Evolutionary conservation across 2,888 invertebrate species (phyloP), one percentile per base, ranked within the genome.

Genomic region (Diarsia dahlii): DNA sequence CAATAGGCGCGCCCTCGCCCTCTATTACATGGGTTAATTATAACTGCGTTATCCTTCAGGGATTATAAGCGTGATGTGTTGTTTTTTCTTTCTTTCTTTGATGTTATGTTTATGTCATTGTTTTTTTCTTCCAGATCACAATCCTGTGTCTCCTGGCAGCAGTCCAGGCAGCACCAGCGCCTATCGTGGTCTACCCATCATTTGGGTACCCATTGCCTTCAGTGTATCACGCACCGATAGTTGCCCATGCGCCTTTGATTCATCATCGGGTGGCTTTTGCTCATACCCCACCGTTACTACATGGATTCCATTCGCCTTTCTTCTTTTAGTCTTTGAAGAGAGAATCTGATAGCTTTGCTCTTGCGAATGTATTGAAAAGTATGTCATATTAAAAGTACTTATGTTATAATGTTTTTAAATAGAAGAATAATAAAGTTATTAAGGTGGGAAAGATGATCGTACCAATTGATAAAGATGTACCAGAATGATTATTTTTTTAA

Each of bases 221-320:
- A 4, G 82, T 83, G 5, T 86, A 92, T 74, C 91, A 92, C 8
- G 90, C 92, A 0, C 90, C 92, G 3, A 81, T 92, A 6, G 87
- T 93, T 8, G 84, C 90, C 54, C 92, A 91, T 62, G 89, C 92
- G 2, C 92, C 93, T 0, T 78, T 94, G 3, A 84, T 93, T n/a
- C 93, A 92, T 87, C 93, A 91, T 87, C 92, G 91, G 64, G 91
- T 90, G 0, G 91, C 93, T 0, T 77, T 93, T 52, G 67, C 89
- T 4, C 79, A 84, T n/a, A 28, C 70, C 0, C 77, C 78, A 0
- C 63, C 82, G 0, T 48, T 88, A 12, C 10, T 81, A 0, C 75
- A 78, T 12, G 81, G 78, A 2, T 78, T 72, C 13, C 85, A 80
- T 64, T 56, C 82, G 13, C 85, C 87, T 0, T 68, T 73, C 13